Evolutionary conservation across 2,797 vertebrate species (phyloP), one percentile per base, ranked within the genome.

Genomic region (Mustela erminea): DNA sequence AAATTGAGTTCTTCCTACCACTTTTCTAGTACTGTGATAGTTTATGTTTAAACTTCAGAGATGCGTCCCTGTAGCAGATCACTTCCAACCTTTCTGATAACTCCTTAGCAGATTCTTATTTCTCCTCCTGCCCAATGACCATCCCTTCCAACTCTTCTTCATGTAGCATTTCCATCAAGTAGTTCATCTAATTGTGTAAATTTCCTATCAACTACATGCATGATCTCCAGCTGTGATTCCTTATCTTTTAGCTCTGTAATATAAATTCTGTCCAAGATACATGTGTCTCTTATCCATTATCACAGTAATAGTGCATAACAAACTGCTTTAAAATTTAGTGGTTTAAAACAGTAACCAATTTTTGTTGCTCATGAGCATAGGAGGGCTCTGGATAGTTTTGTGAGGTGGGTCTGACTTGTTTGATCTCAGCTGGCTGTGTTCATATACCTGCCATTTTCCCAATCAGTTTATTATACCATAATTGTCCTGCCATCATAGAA

Each of bases 221-320:
- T 13, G 43, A 75, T 56, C 23, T 78, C 49, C 29, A 52, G 60
- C 49, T 92, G 92, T 77, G 90, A 29, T 25, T 52, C 70, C 32
- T 92, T 91, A 54, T 78, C 66, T 82, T 90, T 72, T 72, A 78
- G 35, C 62, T 87, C 20, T 83, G 2, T 27, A 68, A 13, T 18
- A 27, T 89, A 68, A 78, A 95, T 86, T 87, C 83, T 68, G 2
- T 68, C 46, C 52, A 92, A 87, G 75, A 81, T 35, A 43, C 7
- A 60, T 23, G 4, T 64, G 70, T 58, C 64, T 41, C 32, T 72
- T 84, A 66, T n/a, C 35, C 70, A 74, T 27, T 95, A 62, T 83
- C 93, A 95, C 17, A 75, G 12, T 58, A 97, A 80, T 68, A 68
- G 92, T 60, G 17, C 29, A 35, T 58, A 77, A 87, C 72, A 97